Evolutionary conservation across 1,140 invertebrate species (phyloP).

Genomic region (Drosophila dunni): DNA sequence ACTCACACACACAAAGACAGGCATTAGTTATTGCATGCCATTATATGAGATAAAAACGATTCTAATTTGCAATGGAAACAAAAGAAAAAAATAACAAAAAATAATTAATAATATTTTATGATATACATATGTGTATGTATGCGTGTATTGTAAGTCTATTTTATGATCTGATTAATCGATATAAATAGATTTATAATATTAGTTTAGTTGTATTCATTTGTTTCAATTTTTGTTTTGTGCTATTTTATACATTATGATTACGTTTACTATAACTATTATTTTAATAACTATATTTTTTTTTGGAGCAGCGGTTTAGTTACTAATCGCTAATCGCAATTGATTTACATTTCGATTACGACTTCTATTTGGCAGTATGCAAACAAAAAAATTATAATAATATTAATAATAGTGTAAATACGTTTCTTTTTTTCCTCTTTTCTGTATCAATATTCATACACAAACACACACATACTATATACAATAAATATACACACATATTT

Average conservation of each 20-base stretch:
- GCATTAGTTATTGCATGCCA: constrained; percentile 29
- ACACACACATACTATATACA: constrained; percentile 19
- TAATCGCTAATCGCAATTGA: constrained; percentile 51
- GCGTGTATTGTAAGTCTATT: constrained; percentile 8
- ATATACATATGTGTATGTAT: constrained; percentile 10
- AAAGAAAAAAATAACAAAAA: not conserved
- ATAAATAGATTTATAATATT: constrained; percentile 19
- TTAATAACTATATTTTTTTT: constrained; percentile 24
- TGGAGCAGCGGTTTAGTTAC: constrained; percentile 59
- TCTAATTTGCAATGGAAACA: not conserved
- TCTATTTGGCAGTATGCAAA: constrained; percentile 40
- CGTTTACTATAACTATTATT: constrained; percentile 22
- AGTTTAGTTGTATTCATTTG: constrained; percentile 9
- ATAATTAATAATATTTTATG: constrained; percentile 6
- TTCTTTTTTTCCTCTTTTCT: constrained; percentile 18
- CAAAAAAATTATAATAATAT: no score
- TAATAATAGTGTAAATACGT: constrained; percentile 38
- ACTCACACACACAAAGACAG: constrained; percentile 11
- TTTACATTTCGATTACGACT: constrained; percentile 40
- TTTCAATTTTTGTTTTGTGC: constrained; percentile 25
- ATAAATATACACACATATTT: constrained; percentile 45
- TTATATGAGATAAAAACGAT: constrained; percentile 22
- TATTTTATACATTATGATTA: constrained; percentile 26
- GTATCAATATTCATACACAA: constrained; percentile 20
- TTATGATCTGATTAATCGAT: constrained; percentile 8